Evolutionary conservation across 2,888 invertebrate genomes (phyloP).

Genomic region (Pollenia griseotomentosa): DNA sequence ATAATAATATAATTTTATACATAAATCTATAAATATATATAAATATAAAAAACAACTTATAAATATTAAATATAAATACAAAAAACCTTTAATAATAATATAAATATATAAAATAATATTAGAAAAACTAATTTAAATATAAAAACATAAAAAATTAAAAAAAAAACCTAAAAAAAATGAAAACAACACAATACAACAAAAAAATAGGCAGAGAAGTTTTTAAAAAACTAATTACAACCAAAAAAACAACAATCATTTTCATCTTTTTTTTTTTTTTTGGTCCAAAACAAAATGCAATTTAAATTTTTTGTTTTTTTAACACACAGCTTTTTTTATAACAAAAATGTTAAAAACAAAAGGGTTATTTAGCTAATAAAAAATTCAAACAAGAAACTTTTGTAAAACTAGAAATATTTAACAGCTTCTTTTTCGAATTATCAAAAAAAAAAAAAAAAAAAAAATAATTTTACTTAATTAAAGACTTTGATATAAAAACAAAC

Average conservation of each 20-base stretch:
- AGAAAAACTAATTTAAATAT: constrained; percentile 67
- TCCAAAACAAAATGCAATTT: constrained; percentile 27
- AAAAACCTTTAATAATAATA: constrained; percentile 73
- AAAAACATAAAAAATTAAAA: constrained; percentile 41
- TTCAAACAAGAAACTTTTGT: neutral
- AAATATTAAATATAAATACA: constrained; percentile 79
- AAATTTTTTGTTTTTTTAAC: constrained; percentile 19
- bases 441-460: constrained; percentile 10
- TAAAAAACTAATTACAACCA: constrained; percentile 63
- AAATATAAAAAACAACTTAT: constrained; percentile 78
- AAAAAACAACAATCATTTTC: constrained; percentile 43
- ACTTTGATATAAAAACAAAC: constrained; percentile 55
- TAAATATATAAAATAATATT: constrained; percentile 76
- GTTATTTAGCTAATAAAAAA: constrained; percentile 3
- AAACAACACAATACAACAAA: constrained; percentile 68
- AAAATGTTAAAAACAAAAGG: neutral
- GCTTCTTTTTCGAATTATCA: constrained; percentile 35
- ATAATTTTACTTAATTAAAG: constrained; percentile 24
- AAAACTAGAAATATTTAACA: constrained; percentile 32
- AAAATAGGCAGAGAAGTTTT: constrained; percentile 64
- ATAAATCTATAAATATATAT: constrained; percentile 82
- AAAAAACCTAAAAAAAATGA: constrained; percentile 54
- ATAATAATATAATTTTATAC: constrained; percentile 77
- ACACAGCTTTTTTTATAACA: constrained; percentile 27
- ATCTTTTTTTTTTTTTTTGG: constrained; percentile 26